Evolutionary conservation across 2,113 vertebrate species (phyloP).

Genomic region (Sinocyclocheilus anshuiensis): DNA sequence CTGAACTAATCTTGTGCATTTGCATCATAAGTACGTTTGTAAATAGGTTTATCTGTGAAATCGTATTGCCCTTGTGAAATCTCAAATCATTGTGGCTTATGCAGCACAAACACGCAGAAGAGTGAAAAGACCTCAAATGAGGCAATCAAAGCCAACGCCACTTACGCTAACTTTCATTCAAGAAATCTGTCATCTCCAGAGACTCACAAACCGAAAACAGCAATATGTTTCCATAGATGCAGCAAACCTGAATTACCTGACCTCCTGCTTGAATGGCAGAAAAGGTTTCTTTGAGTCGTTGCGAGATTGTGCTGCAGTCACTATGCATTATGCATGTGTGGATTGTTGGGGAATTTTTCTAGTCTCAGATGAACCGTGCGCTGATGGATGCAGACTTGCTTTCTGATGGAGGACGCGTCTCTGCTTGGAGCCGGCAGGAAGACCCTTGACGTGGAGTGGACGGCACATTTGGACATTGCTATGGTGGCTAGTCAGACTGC

Average conservation of each 20-base stretch:
- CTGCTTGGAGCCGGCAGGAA: not conserved
- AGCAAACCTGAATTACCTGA: conserved; percentile 31
- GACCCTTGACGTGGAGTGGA: conserved; percentile 7
- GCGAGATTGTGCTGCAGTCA: conserved; percentile 52
- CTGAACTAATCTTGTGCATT: conserved; percentile 22
- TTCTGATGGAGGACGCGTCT: not conserved
- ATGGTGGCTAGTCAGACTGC: not conserved
- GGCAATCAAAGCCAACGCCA: conserved; percentile 3
- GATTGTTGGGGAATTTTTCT: conserved; percentile 36
- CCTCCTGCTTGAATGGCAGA: conserved; percentile 27
- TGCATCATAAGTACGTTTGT: conserved; percentile 31
- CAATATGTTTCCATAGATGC: conserved; percentile 15
- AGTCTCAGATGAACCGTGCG: conserved; percentile 45
- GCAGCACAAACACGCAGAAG: conserved; percentile 24
- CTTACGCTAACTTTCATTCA: conserved; percentile 17
- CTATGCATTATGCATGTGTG: conserved; percentile 52
- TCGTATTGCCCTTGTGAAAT: conserved; percentile 26
- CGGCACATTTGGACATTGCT: not conserved
- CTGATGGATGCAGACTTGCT: conserved; percentile 31
- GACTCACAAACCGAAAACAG: conserved; percentile 13
- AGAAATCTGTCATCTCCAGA: conserved; percentile 24
- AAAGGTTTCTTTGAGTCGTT: conserved; percentile 25
- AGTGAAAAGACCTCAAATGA: conserved; percentile 8
- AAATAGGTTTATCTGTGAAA: conserved; percentile 40
- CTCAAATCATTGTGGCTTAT: conserved; percentile 6